Base-by-base conservation (phyloP, 1,140 invertebrate genomes). In the Choristoneura fumiferana region DNA sequence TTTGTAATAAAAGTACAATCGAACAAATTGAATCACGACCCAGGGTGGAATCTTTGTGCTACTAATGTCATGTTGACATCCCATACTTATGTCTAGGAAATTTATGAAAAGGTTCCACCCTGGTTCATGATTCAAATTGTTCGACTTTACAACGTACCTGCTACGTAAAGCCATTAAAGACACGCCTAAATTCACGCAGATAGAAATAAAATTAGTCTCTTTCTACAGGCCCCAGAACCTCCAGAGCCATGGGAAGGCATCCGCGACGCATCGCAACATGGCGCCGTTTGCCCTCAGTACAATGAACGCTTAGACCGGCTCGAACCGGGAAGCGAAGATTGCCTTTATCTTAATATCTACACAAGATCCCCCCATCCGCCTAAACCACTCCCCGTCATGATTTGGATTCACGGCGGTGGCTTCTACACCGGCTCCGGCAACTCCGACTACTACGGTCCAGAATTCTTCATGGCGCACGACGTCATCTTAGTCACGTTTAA, bases 381-480 rank as follows among this genome's bases (percentile, higher is more conserved):
- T 0, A 60, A 66, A 29, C 78, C 69, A 10, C 89, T 91, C 57
- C 92, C 94, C 0, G 94, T 96, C 0, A 92, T 96, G 91, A 90
- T 95, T 0, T 96, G 92, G 91, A 91, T 96, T 14, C 93, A 96
- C 74, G 95, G 95, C 0, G 95, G 95, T 9, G 90, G 90, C 10
- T 94, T 94, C 62, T 90, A 91, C 40, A 89, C 88, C 35, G 93
- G 94, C n/a, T 91, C 90, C 3, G 90, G 90, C 10, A 90, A 91
- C 64, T 87, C 89, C 0, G 88, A 90, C 29, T 79, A 87, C 1
- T 93, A 93, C 63, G 91, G 92, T 0, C 89, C 92, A 0, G 91
- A 92, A 57, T 93, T 92, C 69, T 76, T 95, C 0, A 88, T 94
- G 82, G 90, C 92, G 60, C 87, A 91, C 43, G 89, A 93, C 52